Evolutionary conservation across 2,888 invertebrate genomes (phyloP), one percentile per base, ranked within the genome.

Genomic region (Caenorhabditis sinica): DNA sequence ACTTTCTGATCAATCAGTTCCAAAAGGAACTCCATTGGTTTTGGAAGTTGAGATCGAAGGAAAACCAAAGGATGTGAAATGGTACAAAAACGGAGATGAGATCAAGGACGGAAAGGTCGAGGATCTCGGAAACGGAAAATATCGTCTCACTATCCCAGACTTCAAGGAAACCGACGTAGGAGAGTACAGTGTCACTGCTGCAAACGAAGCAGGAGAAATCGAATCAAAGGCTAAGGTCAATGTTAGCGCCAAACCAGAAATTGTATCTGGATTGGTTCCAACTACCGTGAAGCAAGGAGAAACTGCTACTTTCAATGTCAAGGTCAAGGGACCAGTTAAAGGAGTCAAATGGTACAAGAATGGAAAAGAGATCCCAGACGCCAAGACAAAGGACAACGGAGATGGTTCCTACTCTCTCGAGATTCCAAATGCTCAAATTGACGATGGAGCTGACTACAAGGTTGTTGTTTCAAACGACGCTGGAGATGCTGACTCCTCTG

Each of bases 271-370:
- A 81, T 93, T 97, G 28, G 95, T 95, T 51, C 93, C 93, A 92
- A 91, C 91, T 80, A 93, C 93, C 0, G 95, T 97, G 4, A 95
- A 96, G 83, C 96, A 96, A 91, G 97, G 97, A 0, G 95, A 96
- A 77, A 96, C 96, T 0, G 94, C 97, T 60, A 95, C 95, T 82
- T 94, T 97, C 82, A 88, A 89, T 43, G 89, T 91, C 23, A 88
- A 90, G 83, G 87, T 89, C 0, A 95, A 96, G 93, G 96, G 96
- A 0, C 96, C 96, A 90, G 97, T 97, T 0, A 95, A 95, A 83
- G 95, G 95, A 83, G 95, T 97, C 28, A 95, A 95, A 91, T 98
- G 97, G 97, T 89, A 92, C 84, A 93, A 93, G 79, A 93, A 93
- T 82, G 93, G 93, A 11, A 90, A 92, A 61, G 93, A 93, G 61